Evolutionary conservation across 2,888 invertebrate genomes (phyloP), one percentile per base, ranked within the genome.

Genomic region (Trachelus tabidus): DNA sequence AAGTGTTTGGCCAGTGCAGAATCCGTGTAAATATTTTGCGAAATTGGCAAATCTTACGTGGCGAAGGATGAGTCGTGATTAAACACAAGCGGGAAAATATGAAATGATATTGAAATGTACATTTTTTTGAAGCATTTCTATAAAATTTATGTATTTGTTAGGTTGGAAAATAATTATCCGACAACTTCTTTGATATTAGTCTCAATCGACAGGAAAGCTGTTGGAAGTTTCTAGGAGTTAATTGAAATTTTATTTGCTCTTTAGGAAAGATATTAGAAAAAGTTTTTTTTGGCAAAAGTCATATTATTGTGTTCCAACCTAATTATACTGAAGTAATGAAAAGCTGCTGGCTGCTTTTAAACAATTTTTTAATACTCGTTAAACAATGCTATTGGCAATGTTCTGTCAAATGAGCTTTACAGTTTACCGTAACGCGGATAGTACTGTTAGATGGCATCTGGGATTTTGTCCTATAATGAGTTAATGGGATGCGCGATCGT

Each of bases 1-100:
- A 78, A 76, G 40, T 73, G 73, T 75, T 78, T 75, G 35, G 75
- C 75, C 68, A 37, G 34, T n/a, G 73, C 75, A 76, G 56, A 23
- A 56, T 56, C 23, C 6, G 23, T 23, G 23, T 56, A 56, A 56
- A 56, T 56, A 56, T 9, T 56, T 56, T 56, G 15, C 56, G 23
- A 15, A 2, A 56, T 56, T 0, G 23, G 23, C 56, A 56, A 56
- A 23, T 56, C 56, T 56, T 56, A 56, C 23, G 40, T 2, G 56
- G 0, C 15, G 56, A 0, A 23, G 23, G 9, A 56, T 2, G 23
- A 56, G 9, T 23, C 56, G 23, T 23, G 56, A 56, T 56, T 9
- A 56, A 56, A 2, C 9, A 2, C 9, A 2, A 56, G 2, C 1
- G 23, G 9, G 56, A 23, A 56, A 23, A 23, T 56, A 23, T 56